phyloP scores from a whole-genome alignment of 1,140 invertebrate species.

The Atta cephalotes region DNA sequence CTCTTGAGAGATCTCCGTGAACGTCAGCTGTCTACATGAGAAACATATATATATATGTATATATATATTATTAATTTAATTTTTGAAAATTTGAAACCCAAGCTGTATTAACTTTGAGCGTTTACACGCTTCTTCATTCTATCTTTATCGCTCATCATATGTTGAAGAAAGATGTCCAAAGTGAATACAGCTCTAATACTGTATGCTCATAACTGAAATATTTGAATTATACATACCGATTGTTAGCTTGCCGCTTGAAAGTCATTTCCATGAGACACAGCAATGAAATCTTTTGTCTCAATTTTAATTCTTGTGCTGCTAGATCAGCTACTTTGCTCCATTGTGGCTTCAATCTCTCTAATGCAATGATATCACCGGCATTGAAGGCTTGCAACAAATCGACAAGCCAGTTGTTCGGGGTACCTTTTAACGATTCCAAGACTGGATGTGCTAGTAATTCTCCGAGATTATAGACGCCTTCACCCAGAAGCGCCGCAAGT shows the following conservation, averaged over 20 bases:
- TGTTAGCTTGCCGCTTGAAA: conserved; percentile 90
- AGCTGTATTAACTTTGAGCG: too few species aligned
- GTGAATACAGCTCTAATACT: too few species aligned
- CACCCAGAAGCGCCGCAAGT: conserved; percentile 96
- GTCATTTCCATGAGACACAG: conserved; percentile 99
- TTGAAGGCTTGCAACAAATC: conserved; percentile 97
- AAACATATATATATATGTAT: background rate
- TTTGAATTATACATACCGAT: conserved; percentile 84
- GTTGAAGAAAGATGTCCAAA: too few species aligned
- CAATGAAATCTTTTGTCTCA: conserved; percentile 97
- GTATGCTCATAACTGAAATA: background rate
- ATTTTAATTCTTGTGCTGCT: conserved; percentile 92
- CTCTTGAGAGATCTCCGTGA: conserved; percentile 95
- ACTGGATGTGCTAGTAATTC: conserved; percentile 98
- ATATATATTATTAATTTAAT: too few species aligned
- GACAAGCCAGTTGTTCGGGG: conserved; percentile 95
- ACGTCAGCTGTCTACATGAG: conserved; percentile 91
- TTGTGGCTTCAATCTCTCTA: conserved; percentile 93
- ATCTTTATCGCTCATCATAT: too few species aligned
- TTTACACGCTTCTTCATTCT: too few species aligned
- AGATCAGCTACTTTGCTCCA: conserved; percentile 96
- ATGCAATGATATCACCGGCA: conserved; percentile 94
- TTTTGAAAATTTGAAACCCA: too few species aligned
- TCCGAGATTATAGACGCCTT: conserved; percentile 99
- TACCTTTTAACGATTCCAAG: conserved; percentile 93